Conservation (phyloP, 2,888 invertebrate species). For the Molanna angustata region DNA sequence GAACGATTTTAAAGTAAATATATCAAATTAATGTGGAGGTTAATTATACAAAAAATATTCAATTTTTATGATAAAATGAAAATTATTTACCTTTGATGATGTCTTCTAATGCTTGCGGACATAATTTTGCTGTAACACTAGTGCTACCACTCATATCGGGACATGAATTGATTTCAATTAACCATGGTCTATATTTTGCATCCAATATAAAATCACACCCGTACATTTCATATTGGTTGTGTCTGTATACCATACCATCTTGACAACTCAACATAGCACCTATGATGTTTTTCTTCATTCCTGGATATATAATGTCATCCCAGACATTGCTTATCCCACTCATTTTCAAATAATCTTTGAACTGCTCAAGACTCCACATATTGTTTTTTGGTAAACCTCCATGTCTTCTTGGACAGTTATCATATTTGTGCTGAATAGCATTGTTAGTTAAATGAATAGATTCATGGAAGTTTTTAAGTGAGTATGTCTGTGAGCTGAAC, state of each 20-base stretch:
- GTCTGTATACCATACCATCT: conserved; percentile 63
- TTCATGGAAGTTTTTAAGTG: conserved; percentile 74
- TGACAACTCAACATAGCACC: conserved; percentile 79
- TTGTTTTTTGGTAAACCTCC: conserved; percentile 68
- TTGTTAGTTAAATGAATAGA: conserved; percentile 86
- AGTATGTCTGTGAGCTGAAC: conserved; percentile 83
- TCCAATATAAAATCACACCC: conserved; percentile 92
- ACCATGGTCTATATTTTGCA: conserved; percentile 80
- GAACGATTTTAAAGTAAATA: too few relatives aligned
- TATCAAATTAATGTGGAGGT: too few relatives aligned
- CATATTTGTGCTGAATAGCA: conserved; percentile 78
- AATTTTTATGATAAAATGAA: too few relatives aligned
- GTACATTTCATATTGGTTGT: conserved; percentile 83
- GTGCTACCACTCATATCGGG: conserved; percentile 83
- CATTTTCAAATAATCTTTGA: conserved; percentile 59
- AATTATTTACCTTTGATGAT: conserved; percentile 81
- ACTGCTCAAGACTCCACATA: conserved; percentile 81
- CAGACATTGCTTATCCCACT: conserved; percentile 62
- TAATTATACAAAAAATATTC: too few relatives aligned
- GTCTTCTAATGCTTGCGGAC: conserved; percentile 78
- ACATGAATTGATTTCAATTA: conserved; percentile 90
- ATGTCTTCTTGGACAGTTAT: conserved; percentile 52
- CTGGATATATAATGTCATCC: conserved; percentile 75
- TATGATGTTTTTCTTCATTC: conserved; percentile 79
- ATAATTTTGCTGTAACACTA: conserved; percentile 77